These are phyloP conservation scores for Orbicella faveolata DNA, from an alignment of 64 coral and sea anemone species.

Conservation along the genomic window DNA sequence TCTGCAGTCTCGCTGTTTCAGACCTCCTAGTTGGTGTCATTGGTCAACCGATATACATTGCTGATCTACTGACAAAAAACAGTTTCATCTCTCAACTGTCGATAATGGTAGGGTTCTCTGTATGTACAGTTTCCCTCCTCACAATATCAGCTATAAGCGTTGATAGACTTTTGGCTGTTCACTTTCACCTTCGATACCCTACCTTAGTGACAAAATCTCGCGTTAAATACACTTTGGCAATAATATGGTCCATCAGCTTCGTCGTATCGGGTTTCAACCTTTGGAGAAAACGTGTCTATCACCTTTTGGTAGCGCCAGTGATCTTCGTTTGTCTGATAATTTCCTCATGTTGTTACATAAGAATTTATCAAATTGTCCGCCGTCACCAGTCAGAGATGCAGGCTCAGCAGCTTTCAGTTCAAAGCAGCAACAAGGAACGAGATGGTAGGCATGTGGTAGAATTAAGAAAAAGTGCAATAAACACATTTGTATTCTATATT, in stretches of 20 bases:
- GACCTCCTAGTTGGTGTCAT: no score
- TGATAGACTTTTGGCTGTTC: constrained; percentile 40
- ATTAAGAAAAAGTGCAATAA: no score
- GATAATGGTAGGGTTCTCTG: not conserved
- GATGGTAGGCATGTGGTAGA: no score
- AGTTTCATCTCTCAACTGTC: not conserved
- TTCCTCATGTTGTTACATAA: no score
- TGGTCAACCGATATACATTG: constrained; percentile 1
- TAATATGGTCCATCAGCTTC: constrained; percentile 34
- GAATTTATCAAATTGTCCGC: no score
- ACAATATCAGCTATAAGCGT: constrained; percentile 43
- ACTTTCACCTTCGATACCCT: constrained; percentile 21
- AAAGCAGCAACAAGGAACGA: no score
- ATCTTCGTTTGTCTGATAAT: not conserved
- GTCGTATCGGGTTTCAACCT: not conserved
- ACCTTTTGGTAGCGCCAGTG: not conserved
- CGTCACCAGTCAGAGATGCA: no score
- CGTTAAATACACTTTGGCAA: not conserved
- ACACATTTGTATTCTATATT: no score
- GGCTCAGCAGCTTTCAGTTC: no score
- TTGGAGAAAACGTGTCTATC: constrained; percentile 11
- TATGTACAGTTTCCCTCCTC: constrained; percentile 44
- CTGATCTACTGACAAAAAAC: not conserved
- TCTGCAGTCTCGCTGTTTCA: no score
- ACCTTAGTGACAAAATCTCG: constrained; percentile 10